phyloP scores from a whole-genome alignment of 2,888 invertebrate species.

The Aphidius colemani region DNA sequence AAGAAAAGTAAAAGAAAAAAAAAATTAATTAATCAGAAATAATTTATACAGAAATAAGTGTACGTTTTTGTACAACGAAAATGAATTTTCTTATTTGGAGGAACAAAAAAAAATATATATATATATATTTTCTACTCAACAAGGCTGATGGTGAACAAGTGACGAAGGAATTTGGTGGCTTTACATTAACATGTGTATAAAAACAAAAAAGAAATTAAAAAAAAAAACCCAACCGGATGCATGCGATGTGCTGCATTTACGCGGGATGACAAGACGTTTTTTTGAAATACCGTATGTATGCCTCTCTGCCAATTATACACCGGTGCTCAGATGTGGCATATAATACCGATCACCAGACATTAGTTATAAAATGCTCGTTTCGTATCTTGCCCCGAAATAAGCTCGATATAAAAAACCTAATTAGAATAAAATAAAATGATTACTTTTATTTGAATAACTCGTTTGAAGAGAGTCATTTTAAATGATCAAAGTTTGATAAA shows the following conservation, averaged over 20 bases:
- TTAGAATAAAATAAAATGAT: too few species aligned
- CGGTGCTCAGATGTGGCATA: too few species aligned
- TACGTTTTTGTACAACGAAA: background rate
- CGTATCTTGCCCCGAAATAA: too few species aligned
- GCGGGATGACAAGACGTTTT: slow-evolving; percentile 56
- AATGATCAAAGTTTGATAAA: too few species aligned
- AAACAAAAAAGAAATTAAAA: too few species aligned
- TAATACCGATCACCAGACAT: too few species aligned
- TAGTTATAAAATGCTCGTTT: too few species aligned
- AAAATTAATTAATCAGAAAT: background rate
- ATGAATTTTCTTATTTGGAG: background rate
- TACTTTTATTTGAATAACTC: too few species aligned
- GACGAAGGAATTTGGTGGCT: slow-evolving; percentile 42
- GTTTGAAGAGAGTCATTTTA: too few species aligned
- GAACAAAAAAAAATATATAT: background rate
- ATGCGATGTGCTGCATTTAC: slow-evolving; percentile 46
- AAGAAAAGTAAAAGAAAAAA: too few species aligned
- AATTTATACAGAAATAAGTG: background rate
- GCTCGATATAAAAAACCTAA: too few species aligned
- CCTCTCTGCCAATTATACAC: slow-evolving; percentile 12
- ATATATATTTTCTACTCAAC: background rate
- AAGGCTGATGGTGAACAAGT: background rate
- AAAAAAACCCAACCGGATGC: slow-evolving; percentile 15
- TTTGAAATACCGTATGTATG: slow-evolving; percentile 33
- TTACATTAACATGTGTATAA: slow-evolving; percentile 17